Evolutionary conservation across 2,888 invertebrate genomes (phyloP).

Genomic region (Andrena trimmerana): DNA sequence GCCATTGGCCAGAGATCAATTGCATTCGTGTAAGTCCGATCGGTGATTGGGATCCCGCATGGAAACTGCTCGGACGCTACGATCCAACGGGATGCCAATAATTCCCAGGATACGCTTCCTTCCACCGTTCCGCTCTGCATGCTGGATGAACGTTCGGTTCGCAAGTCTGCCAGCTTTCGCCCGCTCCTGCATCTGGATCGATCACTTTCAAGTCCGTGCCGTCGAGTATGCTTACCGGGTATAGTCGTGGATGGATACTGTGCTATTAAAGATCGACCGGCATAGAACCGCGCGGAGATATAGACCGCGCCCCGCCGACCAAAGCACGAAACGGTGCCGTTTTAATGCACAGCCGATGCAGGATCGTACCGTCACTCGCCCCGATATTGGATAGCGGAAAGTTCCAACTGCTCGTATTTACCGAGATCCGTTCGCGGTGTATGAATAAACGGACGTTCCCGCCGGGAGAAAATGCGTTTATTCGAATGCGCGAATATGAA

Average conservation of each 20-base stretch:
- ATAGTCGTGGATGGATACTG: constrained; percentile 36
- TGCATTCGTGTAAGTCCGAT: constrained; percentile 68
- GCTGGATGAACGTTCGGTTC: constrained; percentile 67
- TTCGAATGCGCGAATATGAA: constrained; percentile 18
- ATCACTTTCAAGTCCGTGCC: constrained; percentile 52
- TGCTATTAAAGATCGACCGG: constrained; percentile 47
- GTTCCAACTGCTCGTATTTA: constrained; percentile 41
- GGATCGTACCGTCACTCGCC: constrained; percentile 13
- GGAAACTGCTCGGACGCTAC: constrained; percentile 81
- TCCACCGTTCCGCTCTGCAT: constrained; percentile 71
- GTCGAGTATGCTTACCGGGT: constrained; percentile 24
- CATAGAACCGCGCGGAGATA: constrained; percentile 26
- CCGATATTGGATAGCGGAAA: constrained; percentile 35
- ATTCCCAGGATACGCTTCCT: constrained; percentile 79
- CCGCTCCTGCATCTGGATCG: constrained; percentile 59
- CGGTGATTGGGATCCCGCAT: constrained; percentile 64
- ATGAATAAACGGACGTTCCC: constrained; percentile 31
- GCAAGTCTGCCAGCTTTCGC: constrained; percentile 56
- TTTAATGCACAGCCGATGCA: constrained; percentile 38
- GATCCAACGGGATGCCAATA: constrained; percentile 81
- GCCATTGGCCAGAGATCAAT: constrained; percentile 70
- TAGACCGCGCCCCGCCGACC: not conserved
- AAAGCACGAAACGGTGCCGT: not conserved
- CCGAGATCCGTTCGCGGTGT: constrained; percentile 12
- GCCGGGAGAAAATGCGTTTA: constrained; percentile 7